Evolutionary conservation across 2,888 invertebrate species (phyloP).

Genomic region (Pyrocoelia pectoralis): DNA sequence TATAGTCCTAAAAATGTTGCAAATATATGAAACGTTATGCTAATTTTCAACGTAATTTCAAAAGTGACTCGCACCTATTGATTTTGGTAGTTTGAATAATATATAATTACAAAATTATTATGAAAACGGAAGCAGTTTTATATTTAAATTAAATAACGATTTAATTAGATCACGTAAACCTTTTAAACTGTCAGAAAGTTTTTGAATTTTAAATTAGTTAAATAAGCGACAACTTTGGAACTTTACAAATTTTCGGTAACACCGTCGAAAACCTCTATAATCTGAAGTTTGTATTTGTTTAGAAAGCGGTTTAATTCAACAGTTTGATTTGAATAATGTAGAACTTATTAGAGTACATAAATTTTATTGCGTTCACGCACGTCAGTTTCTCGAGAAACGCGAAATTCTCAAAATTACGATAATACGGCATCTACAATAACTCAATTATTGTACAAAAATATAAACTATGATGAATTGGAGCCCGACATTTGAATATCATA

Average conservation of each 20-base stretch:
- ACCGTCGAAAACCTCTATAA: neutral
- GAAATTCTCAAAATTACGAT: too few species aligned
- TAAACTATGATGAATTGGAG: too few species aligned
- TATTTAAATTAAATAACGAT: slow-evolving; percentile 5
- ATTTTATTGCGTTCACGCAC: neutral
- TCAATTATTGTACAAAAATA: too few species aligned
- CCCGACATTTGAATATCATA: too few species aligned
- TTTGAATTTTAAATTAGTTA: slow-evolving; percentile 12
- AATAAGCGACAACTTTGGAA: slow-evolving; percentile 8
- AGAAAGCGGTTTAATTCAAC: neutral
- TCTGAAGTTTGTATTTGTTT: slow-evolving; percentile 4
- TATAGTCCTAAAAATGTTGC: too few species aligned
- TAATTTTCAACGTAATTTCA: too few species aligned
- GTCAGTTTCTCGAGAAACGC: too few species aligned
- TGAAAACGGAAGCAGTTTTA: neutral
- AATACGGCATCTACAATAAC: too few species aligned
- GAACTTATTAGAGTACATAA: neutral
- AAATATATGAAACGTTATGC: too few species aligned
- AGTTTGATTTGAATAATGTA: neutral
- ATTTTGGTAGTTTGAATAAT: neutral
- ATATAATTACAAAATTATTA: neutral
- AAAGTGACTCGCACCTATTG: neutral
- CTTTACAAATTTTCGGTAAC: slow-evolving; percentile 7
- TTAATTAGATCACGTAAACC: slow-evolving; percentile 6
- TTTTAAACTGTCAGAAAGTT: slow-evolving; percentile 11